phyloP scores from a whole-genome alignment of 2,113 vertebrate genomes.

The Antechinus flavipes region DNA sequence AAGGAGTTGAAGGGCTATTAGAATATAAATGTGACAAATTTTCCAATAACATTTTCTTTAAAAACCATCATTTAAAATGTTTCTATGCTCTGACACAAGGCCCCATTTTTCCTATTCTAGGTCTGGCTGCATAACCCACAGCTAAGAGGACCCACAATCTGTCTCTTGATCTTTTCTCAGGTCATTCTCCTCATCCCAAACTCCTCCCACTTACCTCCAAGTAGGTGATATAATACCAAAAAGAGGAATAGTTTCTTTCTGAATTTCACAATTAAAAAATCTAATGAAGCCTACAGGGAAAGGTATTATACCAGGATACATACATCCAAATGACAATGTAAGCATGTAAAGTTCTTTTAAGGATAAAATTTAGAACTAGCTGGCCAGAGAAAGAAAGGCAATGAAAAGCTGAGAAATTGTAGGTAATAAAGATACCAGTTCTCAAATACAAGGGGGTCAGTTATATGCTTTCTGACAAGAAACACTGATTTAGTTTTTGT shows the following conservation, averaged over 20 bases:
- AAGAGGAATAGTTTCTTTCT: background rate
- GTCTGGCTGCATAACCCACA: background rate
- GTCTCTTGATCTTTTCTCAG: background rate
- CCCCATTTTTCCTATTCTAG: background rate
- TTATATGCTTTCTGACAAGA: background rate
- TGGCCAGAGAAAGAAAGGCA: background rate
- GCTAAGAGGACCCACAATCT: no score
- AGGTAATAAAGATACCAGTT: background rate
- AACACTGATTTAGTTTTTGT: background rate
- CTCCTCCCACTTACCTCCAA: background rate
- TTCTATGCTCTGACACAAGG: background rate
- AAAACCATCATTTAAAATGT: background rate
- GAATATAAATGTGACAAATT: background rate
- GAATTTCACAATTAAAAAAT: background rate
- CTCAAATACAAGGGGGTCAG: background rate
- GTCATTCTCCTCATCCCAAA: background rate
- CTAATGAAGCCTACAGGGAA: no score
- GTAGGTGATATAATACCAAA: background rate
- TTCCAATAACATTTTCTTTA: background rate
- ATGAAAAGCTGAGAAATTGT: background rate
- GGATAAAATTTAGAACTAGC: no score
- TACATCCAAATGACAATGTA: no score
- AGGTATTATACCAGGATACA: no score
- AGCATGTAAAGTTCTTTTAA: no score
- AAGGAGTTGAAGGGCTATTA: background rate